These are phyloP conservation scores for Corydoras sp. DNA, from an alignment of 2,113 vertebrate genomes.

Conservation along the genomic window DNA sequence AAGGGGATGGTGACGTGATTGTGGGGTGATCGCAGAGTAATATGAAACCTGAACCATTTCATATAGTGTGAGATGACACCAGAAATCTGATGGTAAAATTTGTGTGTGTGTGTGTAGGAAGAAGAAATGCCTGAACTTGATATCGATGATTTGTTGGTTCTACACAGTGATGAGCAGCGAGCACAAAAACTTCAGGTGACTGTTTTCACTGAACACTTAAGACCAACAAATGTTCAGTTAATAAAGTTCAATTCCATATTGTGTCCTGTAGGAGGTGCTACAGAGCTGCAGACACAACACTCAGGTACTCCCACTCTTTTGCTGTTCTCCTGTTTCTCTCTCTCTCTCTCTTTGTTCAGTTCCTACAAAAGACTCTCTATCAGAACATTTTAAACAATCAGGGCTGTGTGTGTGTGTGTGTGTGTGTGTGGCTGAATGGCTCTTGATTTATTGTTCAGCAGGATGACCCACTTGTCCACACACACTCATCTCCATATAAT, in stretches of 20 bases:
- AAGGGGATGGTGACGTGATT: too few species aligned
- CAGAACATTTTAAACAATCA: too few species aligned
- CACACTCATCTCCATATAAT: background rate
- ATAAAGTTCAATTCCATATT: background rate
- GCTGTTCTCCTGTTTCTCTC: background rate
- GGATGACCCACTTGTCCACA: conserved; percentile 29
- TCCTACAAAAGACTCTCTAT: too few species aligned
- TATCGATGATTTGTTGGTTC: conserved; percentile 76
- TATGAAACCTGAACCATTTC: too few species aligned
- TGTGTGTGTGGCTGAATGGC: conserved; percentile 7
- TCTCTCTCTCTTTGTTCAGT: background rate
- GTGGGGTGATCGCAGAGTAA: too few species aligned
- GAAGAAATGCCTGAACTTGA: conserved; percentile 78
- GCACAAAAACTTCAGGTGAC: conserved; percentile 68
- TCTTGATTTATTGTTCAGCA: conserved; percentile 8
- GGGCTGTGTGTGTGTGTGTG: background rate
- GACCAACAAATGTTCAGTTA: background rate
- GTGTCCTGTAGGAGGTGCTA: conserved; percentile 66
- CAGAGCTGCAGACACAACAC: conserved; percentile 62
- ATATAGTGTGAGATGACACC: too few species aligned
- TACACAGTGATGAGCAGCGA: conserved; percentile 69
- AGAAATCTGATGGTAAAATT: too few species aligned
- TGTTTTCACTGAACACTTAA: background rate
- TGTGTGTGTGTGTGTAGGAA: conserved; percentile 55
- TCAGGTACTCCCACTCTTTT: conserved; percentile 59